These are phyloP conservation scores for Tetragonula clypearis DNA, from an alignment of 1,140 invertebrate species.

Conservation along the genomic window DNA sequence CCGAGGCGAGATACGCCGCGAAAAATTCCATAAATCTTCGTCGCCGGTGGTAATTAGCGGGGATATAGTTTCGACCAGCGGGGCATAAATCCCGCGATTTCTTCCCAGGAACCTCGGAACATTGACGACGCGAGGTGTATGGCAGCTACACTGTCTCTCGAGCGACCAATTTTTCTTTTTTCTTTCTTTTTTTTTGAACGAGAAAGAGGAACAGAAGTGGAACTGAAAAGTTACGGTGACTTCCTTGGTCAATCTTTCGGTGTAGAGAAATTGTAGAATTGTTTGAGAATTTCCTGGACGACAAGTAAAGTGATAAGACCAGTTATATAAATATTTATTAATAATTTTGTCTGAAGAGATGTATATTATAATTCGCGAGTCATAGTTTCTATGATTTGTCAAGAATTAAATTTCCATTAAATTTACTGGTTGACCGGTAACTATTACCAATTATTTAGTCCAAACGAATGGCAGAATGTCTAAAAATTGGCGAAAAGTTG, in stretches of 20 bases:
- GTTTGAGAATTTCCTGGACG: not conserved
- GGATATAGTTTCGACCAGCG: conserved; percentile 14
- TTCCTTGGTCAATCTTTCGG: not conserved
- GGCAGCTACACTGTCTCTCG: not conserved
- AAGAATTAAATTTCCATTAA: no score
- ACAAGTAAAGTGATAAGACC: not conserved
- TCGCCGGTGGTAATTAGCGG: conserved; percentile 30
- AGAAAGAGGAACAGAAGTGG: no score
- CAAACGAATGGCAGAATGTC: no score
- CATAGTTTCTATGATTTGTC: no score
- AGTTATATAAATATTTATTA: no score
- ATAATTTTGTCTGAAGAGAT: no score
- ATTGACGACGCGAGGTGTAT: conserved; percentile 10
- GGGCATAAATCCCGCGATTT: conserved; percentile 26
- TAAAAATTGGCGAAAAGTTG: no score
- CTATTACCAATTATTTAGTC: no score
- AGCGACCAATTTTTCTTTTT: not conserved
- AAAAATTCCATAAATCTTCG: conserved; percentile 54
- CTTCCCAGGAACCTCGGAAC: conserved; percentile 34
- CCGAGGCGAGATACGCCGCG: not conserved
- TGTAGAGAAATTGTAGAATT: not conserved
- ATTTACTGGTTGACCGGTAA: no score
- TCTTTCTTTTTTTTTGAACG: not conserved
- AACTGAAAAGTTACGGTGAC: not conserved
- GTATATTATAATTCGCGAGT: no score